phyloP scores from a whole-genome alignment of 2,113 vertebrate genomes.

The Zeus faber region DNA sequence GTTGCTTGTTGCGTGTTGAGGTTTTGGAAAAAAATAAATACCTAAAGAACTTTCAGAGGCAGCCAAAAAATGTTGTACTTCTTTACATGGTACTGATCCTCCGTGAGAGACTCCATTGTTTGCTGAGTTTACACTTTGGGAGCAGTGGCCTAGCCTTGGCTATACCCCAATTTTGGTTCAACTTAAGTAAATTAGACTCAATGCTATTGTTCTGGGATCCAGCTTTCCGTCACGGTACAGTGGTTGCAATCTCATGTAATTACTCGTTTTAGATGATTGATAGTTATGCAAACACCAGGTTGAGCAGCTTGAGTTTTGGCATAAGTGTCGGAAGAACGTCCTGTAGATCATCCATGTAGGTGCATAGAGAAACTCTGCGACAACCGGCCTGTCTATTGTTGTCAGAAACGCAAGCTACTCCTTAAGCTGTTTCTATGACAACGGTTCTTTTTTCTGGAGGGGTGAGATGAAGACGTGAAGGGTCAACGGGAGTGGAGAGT shows the following conservation, averaged over 20 bases:
- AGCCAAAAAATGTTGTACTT: too few relatives aligned
- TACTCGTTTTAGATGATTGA: too few relatives aligned
- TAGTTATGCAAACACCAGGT: conserved; percentile 5
- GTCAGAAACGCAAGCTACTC: conserved; percentile 30
- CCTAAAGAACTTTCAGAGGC: too few relatives aligned
- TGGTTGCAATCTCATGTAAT: too few relatives aligned
- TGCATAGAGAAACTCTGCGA: too few relatives aligned
- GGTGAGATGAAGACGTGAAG: conserved; percentile 17
- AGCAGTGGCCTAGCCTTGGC: conserved; percentile 16
- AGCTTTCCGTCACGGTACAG: too few relatives aligned
- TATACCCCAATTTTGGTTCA: conserved; percentile 5
- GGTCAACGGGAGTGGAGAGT: conserved; percentile 22
- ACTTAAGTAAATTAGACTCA: conserved; percentile 10
- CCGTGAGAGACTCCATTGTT: conserved; percentile 63
- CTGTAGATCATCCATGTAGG: background rate
- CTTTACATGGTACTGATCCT: too few relatives aligned
- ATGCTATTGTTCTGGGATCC: conserved; percentile 9
- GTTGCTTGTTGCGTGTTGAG: too few relatives aligned
- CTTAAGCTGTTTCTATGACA: conserved; percentile 49
- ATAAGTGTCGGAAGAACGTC: conserved; percentile 9
- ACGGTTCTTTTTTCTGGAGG: conserved; percentile 23
- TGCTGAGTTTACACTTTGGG: conserved; percentile 40
- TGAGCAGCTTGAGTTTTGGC: conserved; percentile 1
- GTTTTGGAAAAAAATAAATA: too few relatives aligned
- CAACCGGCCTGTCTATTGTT: conserved; percentile 35